Conservation (phyloP, 2,888 invertebrate species). For the Drosophila mettleri region DNA sequence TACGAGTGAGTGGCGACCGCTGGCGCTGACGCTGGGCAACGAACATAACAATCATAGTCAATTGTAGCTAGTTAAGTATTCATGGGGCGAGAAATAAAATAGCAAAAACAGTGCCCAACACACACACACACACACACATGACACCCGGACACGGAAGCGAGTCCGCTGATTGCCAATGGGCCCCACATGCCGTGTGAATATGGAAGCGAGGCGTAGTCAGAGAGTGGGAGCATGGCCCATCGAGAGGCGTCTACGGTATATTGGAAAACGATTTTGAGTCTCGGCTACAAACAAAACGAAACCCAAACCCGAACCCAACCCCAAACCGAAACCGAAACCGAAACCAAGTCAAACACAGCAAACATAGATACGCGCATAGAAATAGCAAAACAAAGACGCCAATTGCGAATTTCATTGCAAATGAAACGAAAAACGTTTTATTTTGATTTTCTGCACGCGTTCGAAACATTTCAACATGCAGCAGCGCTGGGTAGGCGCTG, state of each 20-base stretch:
- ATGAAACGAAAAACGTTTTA: conserved; percentile 80
- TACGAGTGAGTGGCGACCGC: neutral
- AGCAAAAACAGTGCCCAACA: conserved; percentile 45
- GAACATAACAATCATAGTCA: conserved; percentile 77
- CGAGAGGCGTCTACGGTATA: conserved; percentile 42
- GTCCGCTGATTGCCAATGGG: conserved; percentile 67
- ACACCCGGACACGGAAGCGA: conserved; percentile 58
- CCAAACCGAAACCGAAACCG: conserved; percentile 18
- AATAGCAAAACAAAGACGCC: conserved; percentile 59
- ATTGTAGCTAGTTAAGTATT: conserved; percentile 77
- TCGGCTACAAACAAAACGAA: conserved; percentile 28
- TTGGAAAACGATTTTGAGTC: conserved; percentile 70
- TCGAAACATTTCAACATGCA: conserved; percentile 27
- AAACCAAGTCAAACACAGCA: conserved; percentile 4
- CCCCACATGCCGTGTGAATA: conserved; percentile 75
- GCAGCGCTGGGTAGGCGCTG: neutral
- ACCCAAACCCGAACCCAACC: conserved; percentile 1
- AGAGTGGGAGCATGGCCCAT: conserved; percentile 50
- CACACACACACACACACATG: conserved; percentile 22
- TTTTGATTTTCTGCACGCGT: conserved; percentile 78
- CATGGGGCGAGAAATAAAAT: conserved; percentile 74
- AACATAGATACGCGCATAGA: conserved; percentile 8
- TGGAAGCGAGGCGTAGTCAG: too few species aligned
- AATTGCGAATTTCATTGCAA: conserved; percentile 78
- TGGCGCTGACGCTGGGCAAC: conserved; percentile 24